These are phyloP conservation scores for Myrmecophaga tridactyla DNA, from an alignment of 2,113 vertebrate genomes.

Conservation along the genomic window DNA sequence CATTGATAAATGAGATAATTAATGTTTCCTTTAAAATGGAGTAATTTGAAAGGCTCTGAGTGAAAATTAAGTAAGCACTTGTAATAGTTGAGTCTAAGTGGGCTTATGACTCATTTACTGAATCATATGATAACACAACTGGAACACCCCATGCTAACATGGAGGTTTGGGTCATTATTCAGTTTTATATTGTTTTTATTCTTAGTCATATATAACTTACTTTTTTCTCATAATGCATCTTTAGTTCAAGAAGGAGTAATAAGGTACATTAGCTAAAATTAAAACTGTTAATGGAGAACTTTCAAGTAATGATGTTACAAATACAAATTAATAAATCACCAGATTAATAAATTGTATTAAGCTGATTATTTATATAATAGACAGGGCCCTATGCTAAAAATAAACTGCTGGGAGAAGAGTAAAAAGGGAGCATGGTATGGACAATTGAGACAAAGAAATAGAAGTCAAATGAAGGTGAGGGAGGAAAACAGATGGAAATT, in stretches of 20 bases:
- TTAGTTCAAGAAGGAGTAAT: neutral
- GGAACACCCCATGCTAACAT: neutral
- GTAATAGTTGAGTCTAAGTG: neutral
- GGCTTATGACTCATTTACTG: neutral
- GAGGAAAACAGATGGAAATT: neutral
- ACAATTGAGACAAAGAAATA: neutral
- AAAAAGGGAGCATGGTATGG: neutral
- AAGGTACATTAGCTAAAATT: neutral
- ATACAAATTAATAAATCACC: neutral
- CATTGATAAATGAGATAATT: neutral
- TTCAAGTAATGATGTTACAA: neutral
- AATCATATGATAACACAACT: neutral
- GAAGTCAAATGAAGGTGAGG: neutral
- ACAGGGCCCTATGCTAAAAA: too few species aligned
- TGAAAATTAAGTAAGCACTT: neutral
- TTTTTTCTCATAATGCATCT: neutral
- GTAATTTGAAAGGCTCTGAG: neutral
- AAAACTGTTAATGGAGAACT: neutral
- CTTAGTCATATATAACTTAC: neutral
- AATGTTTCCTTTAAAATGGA: neutral
- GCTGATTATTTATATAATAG: neutral
- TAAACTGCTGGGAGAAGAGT: neutral
- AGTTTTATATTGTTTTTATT: neutral
- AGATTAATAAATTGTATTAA: neutral
- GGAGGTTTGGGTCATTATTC: neutral